These are phyloP conservation scores for Trileptium ribeirensis DNA, from an alignment of 2,888 invertebrate species.

Conservation along the genomic window DNA sequence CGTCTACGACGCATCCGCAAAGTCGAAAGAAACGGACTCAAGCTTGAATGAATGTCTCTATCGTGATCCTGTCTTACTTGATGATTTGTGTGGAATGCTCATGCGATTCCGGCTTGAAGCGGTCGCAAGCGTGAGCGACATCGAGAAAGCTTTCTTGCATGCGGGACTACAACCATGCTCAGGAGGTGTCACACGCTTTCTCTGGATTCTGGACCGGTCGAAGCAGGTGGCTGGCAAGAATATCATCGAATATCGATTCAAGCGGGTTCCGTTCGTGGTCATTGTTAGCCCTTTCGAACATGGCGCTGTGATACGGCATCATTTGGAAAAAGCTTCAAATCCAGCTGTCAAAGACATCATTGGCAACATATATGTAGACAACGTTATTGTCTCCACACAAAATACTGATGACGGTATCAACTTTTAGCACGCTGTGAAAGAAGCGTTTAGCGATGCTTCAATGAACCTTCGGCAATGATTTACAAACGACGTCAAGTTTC, in stretches of 20 bases:
- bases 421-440: neutral
- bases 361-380: neutral
- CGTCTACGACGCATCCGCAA: constrained; percentile 3
- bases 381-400: neutral
- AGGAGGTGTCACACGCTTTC: too few species aligned
- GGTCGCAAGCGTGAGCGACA: constrained; percentile 25
- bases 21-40: too few species aligned
- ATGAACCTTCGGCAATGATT: too few species aligned
- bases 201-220: neutral
- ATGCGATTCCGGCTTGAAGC: neutral
- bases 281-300: too few species aligned
- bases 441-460: neutral
- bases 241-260: constrained; percentile 32
- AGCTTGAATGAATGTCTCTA: too few species aligned
- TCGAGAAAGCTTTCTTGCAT: constrained; percentile 40
- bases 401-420: neutral
- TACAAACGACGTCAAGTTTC: too few species aligned
- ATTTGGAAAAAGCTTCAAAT: neutral
- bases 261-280: too few species aligned
- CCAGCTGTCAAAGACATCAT: neutral
- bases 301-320: constrained; percentile 26
- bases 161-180: constrained; percentile 26
- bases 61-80: neutral
- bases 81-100: neutral
- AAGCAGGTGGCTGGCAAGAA: constrained; percentile 25